Base-by-base conservation (phyloP, 2,888 invertebrate genomes). In the Eupithecia abbreviata region DNA sequence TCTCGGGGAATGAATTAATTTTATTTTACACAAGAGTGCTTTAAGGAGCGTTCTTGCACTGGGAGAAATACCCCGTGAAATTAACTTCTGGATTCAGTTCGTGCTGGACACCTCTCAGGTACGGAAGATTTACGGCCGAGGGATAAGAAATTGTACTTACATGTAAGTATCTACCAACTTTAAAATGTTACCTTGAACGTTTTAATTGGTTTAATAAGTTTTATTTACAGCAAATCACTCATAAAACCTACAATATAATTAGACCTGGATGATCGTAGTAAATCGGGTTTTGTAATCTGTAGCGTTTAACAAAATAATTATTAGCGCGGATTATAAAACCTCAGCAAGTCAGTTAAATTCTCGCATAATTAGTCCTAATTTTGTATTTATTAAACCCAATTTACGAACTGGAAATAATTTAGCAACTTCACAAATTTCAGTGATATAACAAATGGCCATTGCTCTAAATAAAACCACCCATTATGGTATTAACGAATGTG, bases 51-150 rank as follows among this genome's bases (percentile, higher is more conserved):
- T 89, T 89, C 89, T 90, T 90, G 87, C 87, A 89, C 84, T 87
- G 84, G 85, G 86, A 90, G 93, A 93, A 94, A 93, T 92, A 92
- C 89, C 88, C 92, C 92, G 93, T 93, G 93, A 94, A 93, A 93
- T 93, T 93, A 93, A 91, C 93, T 93, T 89, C 88, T 87, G 90
- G 90, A 90, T 90, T 89, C 88, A 87, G 90, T 91, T 87, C 89
- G 83, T 89, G 85, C 89, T 90, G 92, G 93, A 93, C 93, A 93
- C 90, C 89, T 90, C 87, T 89, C 92, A 92, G 93, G 91, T 92
- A 86, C 85, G 84, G 78, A 88, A 92, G 92, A 93, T 86, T 91
- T 92, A 93, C 89, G 89, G 90, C 88, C 80, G 79, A 82, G 83
- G 86, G 83, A 78, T 75, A 83, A 85, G 85, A 82, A 85, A 87